phyloP scores from a whole-genome alignment of 1,140 invertebrate genomes.

The Drosophila willistoni region DNA sequence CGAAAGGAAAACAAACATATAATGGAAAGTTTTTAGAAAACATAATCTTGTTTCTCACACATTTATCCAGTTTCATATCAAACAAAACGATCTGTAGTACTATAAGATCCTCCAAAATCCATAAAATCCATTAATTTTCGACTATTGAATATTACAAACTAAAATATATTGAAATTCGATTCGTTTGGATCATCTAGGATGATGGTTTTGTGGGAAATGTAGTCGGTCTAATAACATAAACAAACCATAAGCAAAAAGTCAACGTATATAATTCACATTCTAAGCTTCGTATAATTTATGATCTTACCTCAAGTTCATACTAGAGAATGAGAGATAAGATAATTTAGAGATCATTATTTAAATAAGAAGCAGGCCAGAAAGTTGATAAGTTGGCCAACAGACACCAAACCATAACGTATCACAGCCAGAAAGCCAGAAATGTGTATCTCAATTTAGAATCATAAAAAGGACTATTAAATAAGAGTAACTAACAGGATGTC shows the following conservation, averaged over 20 bases:
- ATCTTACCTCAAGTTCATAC: slow-evolving; percentile 35
- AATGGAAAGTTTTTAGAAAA: slow-evolving; percentile 45
- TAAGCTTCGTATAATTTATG: slow-evolving; percentile 40
- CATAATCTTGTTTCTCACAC: background rate
- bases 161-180: background rate
- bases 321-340: slow-evolving; percentile 27
- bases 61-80: background rate
- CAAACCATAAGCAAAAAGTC: background rate
- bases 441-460: no score
- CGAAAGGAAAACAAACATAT: slow-evolving; percentile 23
- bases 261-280: slow-evolving; percentile 31
- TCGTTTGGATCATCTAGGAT: background rate
- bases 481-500: slow-evolving; percentile 29
- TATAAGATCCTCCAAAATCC: no score
- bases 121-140: background rate
- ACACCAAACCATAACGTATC: slow-evolving; percentile 18
- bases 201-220: background rate
- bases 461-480: background rate
- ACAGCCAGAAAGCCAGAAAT: slow-evolving; percentile 1
- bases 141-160: background rate
- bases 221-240: background rate
- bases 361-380: slow-evolving; percentile 23
- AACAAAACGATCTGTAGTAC: no score
- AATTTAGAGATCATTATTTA: slow-evolving; percentile 45
- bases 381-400: slow-evolving; percentile 37